Percentiles rank a stretch among this genome's conserved stretches.
Conservation (phyloP, 2,888 invertebrate species). For the Chymomyza fuscimana region DNA sequence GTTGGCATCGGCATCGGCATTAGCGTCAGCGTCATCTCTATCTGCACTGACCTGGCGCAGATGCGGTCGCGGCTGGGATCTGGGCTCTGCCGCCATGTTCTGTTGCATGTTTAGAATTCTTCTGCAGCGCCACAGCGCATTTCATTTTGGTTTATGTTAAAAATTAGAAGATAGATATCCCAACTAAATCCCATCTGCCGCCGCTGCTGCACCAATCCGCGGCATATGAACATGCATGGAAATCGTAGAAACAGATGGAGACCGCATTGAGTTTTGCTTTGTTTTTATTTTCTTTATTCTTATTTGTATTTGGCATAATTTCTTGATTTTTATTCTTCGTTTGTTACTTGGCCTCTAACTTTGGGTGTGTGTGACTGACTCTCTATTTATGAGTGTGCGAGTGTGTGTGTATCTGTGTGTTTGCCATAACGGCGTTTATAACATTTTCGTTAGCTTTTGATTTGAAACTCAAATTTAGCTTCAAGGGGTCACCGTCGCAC, state of each 20-base stretch:
- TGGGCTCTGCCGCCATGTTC: background rate
- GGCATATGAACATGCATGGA: too few relatives aligned
- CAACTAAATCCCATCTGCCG: background rate
- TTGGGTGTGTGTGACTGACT: slow-evolving; percentile 6
- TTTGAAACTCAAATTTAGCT: slow-evolving; percentile 66
- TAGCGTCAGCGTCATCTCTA: slow-evolving; percentile 6
- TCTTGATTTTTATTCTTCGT: slow-evolving; percentile 35
- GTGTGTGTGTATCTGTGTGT: slow-evolving; percentile 7
- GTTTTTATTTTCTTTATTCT: slow-evolving; percentile 29
- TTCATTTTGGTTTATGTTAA: slow-evolving; percentile 11
- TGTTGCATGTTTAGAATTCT: slow-evolving; percentile 40
- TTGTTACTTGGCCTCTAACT: background rate
- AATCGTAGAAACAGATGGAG: background rate
- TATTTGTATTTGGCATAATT: slow-evolving; percentile 63
- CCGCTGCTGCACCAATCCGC: background rate
- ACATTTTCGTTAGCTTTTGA: slow-evolving; percentile 73
- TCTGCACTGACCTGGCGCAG: slow-evolving; percentile 11
- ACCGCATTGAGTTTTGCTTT: slow-evolving; percentile 1
- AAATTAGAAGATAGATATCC: slow-evolving; percentile 25
- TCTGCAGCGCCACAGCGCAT: slow-evolving; percentile 20
- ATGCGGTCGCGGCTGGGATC: slow-evolving; percentile 16
- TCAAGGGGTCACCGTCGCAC: slow-evolving; percentile 31
- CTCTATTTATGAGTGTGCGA: slow-evolving; percentile 16
- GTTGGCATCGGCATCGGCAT: slow-evolving; percentile 12
- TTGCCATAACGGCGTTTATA: slow-evolving; percentile 63